These are phyloP conservation scores for Drosophila fuyamai DNA, from an alignment of 1,140 invertebrate species.

Conservation along the genomic window DNA sequence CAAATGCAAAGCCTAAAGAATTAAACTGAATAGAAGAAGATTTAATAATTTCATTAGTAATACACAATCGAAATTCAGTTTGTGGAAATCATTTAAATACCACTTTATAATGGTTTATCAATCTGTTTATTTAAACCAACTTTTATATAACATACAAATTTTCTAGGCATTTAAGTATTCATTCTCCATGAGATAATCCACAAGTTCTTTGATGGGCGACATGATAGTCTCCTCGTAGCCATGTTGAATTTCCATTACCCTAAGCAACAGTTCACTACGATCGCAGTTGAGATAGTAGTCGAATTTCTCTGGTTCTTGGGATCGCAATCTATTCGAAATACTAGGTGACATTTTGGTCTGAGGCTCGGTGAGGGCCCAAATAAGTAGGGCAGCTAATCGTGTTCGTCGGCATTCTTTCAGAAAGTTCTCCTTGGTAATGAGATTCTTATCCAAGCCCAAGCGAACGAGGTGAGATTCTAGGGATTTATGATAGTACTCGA, in stretches of 20 bases:
- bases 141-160: neutral
- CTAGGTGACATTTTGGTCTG: constrained; percentile 56
- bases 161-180: constrained; percentile 17
- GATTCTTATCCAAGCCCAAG: constrained; percentile 7
- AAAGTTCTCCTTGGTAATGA: constrained; percentile 44
- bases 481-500: constrained; percentile 51
- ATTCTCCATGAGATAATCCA: constrained; percentile 60
- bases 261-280: constrained; percentile 59
- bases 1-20: no score
- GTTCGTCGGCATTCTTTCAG: constrained; percentile 44
- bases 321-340: constrained; percentile 51
- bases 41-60: no score
- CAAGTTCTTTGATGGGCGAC: constrained; percentile 54
- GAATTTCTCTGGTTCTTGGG: constrained; percentile 63
- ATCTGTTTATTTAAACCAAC: neutral
- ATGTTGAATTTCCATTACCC: constrained; percentile 65
- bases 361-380: constrained; percentile 65
- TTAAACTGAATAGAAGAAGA: no score
- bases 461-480: constrained; percentile 33
- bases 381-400: constrained; percentile 43
- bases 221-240: constrained; percentile 65
- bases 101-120: no score
- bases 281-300: constrained; percentile 72
- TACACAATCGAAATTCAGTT: no score
- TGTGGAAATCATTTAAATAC: no score